Evolutionary conservation across 2,888 invertebrate genomes (phyloP).

Genomic region (Camponotus fellah): DNA sequence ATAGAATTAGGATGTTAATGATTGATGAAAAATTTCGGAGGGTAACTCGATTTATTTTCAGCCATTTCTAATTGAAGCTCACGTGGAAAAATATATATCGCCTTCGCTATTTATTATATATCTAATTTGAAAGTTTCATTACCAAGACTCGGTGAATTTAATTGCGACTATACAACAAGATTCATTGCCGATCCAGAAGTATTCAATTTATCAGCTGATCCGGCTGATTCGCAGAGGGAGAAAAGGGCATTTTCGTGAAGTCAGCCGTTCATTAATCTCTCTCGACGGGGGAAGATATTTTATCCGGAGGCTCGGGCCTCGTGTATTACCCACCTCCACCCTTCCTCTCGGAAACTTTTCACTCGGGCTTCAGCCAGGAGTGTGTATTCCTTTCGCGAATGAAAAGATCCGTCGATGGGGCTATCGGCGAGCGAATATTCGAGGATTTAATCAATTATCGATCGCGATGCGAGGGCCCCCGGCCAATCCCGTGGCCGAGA

Average conservation of each 20-base stretch:
- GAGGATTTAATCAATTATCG: conserved; percentile 65
- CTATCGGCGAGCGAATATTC: conserved; percentile 47
- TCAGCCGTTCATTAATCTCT: conserved; percentile 39
- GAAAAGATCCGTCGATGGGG: conserved; percentile 31
- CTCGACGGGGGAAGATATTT: conserved; percentile 18
- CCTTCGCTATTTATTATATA: not conserved
- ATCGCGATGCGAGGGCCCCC: conserved; percentile 26
- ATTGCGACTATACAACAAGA: conserved; percentile 2
- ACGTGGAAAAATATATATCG: not conserved
- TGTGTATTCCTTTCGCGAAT: not conserved
- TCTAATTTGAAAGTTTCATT: not conserved
- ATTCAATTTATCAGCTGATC: conserved; percentile 42
- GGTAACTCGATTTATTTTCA: not conserved
- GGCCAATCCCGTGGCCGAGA: conserved; percentile 58
- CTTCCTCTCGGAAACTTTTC: conserved; percentile 42
- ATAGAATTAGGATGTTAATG: not conserved
- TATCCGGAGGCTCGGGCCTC: not conserved
- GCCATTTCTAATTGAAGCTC: not conserved
- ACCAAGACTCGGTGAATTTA: not conserved
- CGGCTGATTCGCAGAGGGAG: not conserved
- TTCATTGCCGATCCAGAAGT: not conserved
- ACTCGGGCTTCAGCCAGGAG: conserved; percentile 8
- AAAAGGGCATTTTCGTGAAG: conserved; percentile 8
- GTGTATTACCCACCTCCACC: not conserved
- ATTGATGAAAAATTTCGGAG: not conserved